These are phyloP conservation scores for Naso thynnoides DNA, from an alignment of 2,797 vertebrate genomes.

Conservation along the genomic window DNA sequence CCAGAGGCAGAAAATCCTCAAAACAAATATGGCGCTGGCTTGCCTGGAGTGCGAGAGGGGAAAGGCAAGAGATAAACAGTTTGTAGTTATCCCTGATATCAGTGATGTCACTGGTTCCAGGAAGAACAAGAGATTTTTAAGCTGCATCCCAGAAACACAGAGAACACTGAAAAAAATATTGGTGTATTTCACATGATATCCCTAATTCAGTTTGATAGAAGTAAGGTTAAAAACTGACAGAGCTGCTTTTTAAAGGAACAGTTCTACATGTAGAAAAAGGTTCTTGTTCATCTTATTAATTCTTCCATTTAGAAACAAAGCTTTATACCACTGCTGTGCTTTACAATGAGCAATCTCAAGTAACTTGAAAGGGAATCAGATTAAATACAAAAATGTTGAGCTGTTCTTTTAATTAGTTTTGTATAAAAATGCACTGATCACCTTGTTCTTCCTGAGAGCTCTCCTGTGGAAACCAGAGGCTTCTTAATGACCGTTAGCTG, in stretches of 20 bases:
- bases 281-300: background rate
- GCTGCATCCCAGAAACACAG: too few species aligned
- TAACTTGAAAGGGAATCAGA: background rate
- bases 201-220: too few species aligned
- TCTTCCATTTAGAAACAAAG: background rate
- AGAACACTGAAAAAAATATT: too few species aligned
- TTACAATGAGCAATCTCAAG: background rate
- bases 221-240: too few species aligned
- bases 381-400: background rate
- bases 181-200: too few species aligned
- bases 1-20: too few species aligned
- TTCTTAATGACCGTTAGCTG: constrained; percentile 52
- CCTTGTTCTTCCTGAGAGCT: constrained; percentile 2
- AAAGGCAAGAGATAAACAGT: too few species aligned
- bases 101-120: too few species aligned
- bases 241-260: background rate
- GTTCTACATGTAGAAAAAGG: background rate
- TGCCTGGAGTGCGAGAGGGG: too few species aligned
- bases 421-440: background rate
- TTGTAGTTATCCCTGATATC: too few species aligned
- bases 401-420: background rate
- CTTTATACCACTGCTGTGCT: background rate
- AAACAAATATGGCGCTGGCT: too few species aligned
- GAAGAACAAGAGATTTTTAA: too few species aligned
- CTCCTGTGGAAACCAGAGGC: constrained; percentile 68